phyloP scores from a whole-genome alignment of 2,797 vertebrate species.

The Todus mexicanus region DNA sequence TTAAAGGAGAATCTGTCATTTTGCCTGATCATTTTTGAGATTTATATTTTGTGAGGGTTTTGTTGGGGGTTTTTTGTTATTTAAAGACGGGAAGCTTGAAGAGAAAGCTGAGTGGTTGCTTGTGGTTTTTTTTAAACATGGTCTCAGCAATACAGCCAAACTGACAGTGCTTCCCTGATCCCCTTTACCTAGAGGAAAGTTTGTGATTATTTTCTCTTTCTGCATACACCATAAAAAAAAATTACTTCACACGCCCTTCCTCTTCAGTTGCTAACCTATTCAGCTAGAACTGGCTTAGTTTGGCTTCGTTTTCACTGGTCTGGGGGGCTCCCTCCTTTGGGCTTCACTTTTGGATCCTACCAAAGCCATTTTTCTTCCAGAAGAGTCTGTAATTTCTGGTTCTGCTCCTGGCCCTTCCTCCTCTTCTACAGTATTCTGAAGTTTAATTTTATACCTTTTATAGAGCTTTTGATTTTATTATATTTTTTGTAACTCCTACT shows the following conservation, averaged over 20 bases:
- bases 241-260: neutral
- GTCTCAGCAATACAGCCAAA: neutral
- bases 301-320: neutral
- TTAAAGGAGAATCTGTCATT: neutral
- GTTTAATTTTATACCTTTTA: constrained; percentile 5
- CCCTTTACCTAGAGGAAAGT: neutral
- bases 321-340: neutral
- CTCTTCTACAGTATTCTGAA: neutral
- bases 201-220: neutral
- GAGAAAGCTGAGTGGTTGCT: neutral
- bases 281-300: neutral
- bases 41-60: neutral
- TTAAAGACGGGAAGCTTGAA: neutral
- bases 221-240: neutral
- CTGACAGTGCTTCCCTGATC: neutral
- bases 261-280: neutral
- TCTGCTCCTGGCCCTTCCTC: neutral
- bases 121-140: neutral
- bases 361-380: neutral
- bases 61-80: neutral
- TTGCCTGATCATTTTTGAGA: neutral
- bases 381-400: neutral
- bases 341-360: neutral
- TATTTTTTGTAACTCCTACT: neutral
- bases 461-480: neutral